These are phyloP conservation scores for Sminthurides aquaticus DNA, from an alignment of 2,888 invertebrate genomes.

Conservation along the genomic window DNA sequence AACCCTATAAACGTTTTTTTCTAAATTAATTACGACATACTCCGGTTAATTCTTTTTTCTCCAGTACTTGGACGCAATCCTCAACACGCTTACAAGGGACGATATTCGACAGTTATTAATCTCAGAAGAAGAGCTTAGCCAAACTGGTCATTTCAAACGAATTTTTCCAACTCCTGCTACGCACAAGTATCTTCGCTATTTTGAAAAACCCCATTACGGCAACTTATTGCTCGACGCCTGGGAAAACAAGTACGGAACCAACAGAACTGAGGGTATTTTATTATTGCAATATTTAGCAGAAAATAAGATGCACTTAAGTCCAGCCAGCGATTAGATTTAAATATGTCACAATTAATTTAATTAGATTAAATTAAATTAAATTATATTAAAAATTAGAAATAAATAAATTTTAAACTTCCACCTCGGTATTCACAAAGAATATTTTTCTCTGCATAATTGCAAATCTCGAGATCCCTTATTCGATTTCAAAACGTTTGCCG, in stretches of 20 bases:
- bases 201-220: slow-evolving; percentile 80
- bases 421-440: too few species aligned
- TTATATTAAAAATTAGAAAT: too few species aligned
- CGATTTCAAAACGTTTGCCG: too few species aligned
- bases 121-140: slow-evolving; percentile 79
- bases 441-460: too few species aligned
- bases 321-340: too few species aligned
- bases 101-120: slow-evolving; percentile 77
- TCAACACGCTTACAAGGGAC: slow-evolving; percentile 78
- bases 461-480: too few species aligned
- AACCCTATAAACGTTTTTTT: too few species aligned
- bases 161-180: slow-evolving; percentile 74
- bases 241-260: slow-evolving; percentile 66
- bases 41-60: too few species aligned
- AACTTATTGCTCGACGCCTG: slow-evolving; percentile 87
- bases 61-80: slow-evolving; percentile 51
- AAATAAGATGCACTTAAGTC: neutral
- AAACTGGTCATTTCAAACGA: slow-evolving; percentile 55
- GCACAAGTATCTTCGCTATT: slow-evolving; percentile 69
- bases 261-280: slow-evolving; percentile 60
- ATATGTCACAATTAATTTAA: too few species aligned
- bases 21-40: neutral
- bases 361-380: too few species aligned
- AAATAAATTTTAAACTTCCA: too few species aligned
- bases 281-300: slow-evolving; percentile 51